Evolutionary conservation across 2,888 invertebrate species (phyloP), one percentile per base, ranked within the genome.

Genomic region (Ormia ochracea): DNA sequence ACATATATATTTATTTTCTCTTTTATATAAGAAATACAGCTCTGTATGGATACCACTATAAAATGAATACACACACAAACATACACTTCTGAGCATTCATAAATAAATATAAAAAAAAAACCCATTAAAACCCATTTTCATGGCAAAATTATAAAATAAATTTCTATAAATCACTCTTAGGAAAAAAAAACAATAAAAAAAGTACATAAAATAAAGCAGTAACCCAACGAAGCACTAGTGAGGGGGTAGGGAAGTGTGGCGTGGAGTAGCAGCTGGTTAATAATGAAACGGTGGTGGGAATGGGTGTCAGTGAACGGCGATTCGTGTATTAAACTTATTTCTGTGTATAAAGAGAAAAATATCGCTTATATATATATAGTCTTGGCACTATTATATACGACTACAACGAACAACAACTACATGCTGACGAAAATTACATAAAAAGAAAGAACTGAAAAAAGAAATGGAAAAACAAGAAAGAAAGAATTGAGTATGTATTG

Each of bases 101-200:
- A 76, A 56, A 78, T 73, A 61, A 70, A 75, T 66, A 54, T n/a
- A n/a, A n/a, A 31, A 33, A 43, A 58, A 58, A 68, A 48, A 59
- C 56, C 63, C 73, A 78, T 63, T 73, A 78, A 56, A 78, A 73
- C 54, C 73, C 73, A 78, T 78, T 73, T 73, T 73, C 33, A 74
- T 59, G 38, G 54, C 54, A 70, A 63, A 59, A 33, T 14, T 4
- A 43, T 41, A 21, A 36, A 61, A 68, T 21, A 68, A 36, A 48
- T 38, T 63, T 58, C 77, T 77, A 77, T 78, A 78, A 73, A 78
- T 68, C 68, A 78, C 73, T 73, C 19, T 73, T 52, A 33, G 61
- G 33, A 33, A 38, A 28, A 59, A 50, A 69, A 43, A 17, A 6
- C 28, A 50, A 4, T 10, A 50, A 31, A 17, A 43, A 56, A 31